Conservation (phyloP, 2,888 invertebrate species). For the Rhingia campestris region DNA sequence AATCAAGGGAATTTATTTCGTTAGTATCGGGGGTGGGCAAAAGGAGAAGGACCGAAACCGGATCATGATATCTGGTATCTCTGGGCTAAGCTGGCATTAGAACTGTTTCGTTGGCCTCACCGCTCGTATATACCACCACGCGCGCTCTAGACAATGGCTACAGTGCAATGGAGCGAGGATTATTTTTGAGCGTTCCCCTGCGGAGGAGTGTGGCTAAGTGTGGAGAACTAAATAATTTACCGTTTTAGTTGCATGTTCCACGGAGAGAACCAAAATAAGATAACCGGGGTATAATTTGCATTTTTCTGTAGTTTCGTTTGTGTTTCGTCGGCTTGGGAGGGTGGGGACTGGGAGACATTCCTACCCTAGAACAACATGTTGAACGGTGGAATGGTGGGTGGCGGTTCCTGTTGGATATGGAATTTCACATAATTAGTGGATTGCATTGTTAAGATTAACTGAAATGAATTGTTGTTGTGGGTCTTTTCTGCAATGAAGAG, state of each 20-base stretch:
- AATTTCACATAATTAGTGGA: constrained; percentile 70
- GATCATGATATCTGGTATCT: constrained; percentile 61
- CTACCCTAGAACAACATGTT: constrained; percentile 55
- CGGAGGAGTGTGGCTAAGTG: constrained; percentile 49
- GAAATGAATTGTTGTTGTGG: constrained; percentile 54
- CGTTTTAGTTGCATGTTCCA: constrained; percentile 63
- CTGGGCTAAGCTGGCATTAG: constrained; percentile 66
- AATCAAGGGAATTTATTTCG: constrained; percentile 73
- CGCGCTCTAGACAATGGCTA: constrained; percentile 44
- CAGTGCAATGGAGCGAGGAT: constrained; percentile 52
- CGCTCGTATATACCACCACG: neutral
- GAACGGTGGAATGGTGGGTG: constrained; percentile 2
- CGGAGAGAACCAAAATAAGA: constrained; percentile 33
- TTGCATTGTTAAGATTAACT: constrained; percentile 69
- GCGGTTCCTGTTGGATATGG: constrained; percentile 26
- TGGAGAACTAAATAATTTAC: constrained; percentile 71
- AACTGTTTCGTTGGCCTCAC: constrained; percentile 46
- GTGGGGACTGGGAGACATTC: neutral
- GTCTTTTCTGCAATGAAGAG: neutral
- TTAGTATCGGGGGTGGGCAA: constrained; percentile 25
- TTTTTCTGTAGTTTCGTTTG: constrained; percentile 62
- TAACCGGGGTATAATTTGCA: constrained; percentile 64
- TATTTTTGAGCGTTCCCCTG: constrained; percentile 50
- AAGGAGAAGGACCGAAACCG: constrained; percentile 1
- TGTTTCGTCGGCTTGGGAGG: constrained; percentile 22